Percentiles rank a stretch among this genome's conserved stretches.
phyloP scores from a whole-genome alignment of 1,140 invertebrate genomes.

The Camponotus pennsylvanicus region DNA sequence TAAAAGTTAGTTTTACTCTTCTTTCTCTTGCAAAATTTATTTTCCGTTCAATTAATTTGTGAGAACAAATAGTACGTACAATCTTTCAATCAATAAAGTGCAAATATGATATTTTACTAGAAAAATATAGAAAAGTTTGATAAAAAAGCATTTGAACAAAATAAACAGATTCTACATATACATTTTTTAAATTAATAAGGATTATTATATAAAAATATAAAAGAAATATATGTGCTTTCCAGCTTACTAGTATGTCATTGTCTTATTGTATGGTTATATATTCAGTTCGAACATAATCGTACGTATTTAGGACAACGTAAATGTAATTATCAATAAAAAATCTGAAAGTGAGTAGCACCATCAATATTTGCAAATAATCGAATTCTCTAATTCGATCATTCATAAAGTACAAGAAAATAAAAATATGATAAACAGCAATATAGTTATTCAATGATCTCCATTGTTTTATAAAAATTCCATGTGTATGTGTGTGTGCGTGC shows the following conservation, averaged over 20 bases:
- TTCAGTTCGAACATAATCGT: background rate
- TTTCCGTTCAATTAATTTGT: background rate
- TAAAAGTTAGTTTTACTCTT: background rate
- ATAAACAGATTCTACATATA: background rate
- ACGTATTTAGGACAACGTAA: background rate
- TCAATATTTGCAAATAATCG: background rate
- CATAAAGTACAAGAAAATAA: background rate
- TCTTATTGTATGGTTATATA: constrained; percentile 49
- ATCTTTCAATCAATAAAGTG: constrained; percentile 6
- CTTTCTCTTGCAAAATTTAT: background rate
- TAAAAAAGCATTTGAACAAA: background rate
- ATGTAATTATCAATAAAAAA: background rate
- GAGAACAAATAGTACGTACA: background rate
- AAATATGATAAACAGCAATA: background rate
- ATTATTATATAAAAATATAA: background rate
- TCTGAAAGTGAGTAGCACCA: background rate
- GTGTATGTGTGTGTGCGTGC: too few relatives aligned
- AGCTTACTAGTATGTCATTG: constrained; percentile 24
- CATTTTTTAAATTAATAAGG: background rate
- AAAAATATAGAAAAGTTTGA: background rate
- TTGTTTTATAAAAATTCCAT: constrained; percentile 10
- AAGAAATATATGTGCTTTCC: background rate
- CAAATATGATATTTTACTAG: background rate
- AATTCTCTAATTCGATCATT: background rate
- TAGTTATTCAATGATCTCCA: background rate